Base-by-base conservation (phyloP, 2,888 invertebrate species). In the Morpho achilles region DNA sequence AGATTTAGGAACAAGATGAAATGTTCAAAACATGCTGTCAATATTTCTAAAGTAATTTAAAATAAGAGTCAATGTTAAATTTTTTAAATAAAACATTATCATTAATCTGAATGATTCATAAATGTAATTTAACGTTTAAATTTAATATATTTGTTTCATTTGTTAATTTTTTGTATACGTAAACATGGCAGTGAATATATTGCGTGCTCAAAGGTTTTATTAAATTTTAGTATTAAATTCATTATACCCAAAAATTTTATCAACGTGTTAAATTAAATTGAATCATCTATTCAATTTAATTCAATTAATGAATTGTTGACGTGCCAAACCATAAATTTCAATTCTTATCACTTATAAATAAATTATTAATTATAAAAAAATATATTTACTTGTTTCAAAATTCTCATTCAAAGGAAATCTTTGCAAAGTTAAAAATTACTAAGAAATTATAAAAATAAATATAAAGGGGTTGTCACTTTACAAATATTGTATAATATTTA, bases 1-100 rank as follows among this genome's bases (percentile, higher is more conserved):
- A 84, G 81, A 66, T 22, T 61, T 63, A 68, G 64, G 59, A 59
- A 57, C 51, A 53, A 52, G 71, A 82, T 53, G 50, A 71, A 83
- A 85, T 80, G 86, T 88, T 86, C 84, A 87, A 87, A 88, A 78
- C 77, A 78, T 82, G 80, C 73, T 82, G 88, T 88, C 87, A 86
- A 88, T 87, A 82, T 74, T 72, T 71, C 72, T 77, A 70, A 69
- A 75, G 72, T 74, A 76, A 74, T 67, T 59, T 65, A 72, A 71
- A 70, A 45, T 72, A 76, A 76, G 49, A 65, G 76, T 80, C 77
- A 77, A 81, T 83, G 79, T 80, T 77, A 76, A 80, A 76, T 68
- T 67, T 72, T 77, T 70, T 66, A 66, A 67, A 58, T 60, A 69
- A 72, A 68, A 70, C 16, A 32, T 55, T 55, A 49, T 16, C 44